These are phyloP conservation scores for Biston stratarius DNA, from an alignment of 2,888 invertebrate genomes.

Conservation along the genomic window DNA sequence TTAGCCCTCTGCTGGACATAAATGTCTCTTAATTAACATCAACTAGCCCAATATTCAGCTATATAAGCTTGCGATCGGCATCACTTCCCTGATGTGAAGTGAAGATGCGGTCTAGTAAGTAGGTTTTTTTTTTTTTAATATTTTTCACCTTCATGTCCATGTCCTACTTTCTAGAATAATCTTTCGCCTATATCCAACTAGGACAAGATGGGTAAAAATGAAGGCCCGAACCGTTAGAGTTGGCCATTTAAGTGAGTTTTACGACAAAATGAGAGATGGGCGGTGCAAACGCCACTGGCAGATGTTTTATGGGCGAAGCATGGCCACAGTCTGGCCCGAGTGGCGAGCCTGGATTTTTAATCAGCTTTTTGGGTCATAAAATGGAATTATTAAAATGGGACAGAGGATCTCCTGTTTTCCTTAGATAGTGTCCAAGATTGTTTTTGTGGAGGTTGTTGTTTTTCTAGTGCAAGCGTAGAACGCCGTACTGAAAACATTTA, in stretches of 20 bases:
- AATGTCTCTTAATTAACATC: too few species aligned
- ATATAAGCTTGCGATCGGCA: too few species aligned
- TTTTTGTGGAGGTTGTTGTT: not conserved
- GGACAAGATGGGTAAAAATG: constrained; percentile 57
- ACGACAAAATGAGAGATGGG: constrained; percentile 70
- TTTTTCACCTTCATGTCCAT: too few species aligned
- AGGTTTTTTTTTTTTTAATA: too few species aligned
- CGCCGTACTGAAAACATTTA: too few species aligned
- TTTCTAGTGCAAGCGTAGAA: not conserved
- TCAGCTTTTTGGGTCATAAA: constrained; percentile 49
- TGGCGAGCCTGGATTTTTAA: constrained; percentile 45
- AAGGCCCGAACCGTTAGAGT: constrained; percentile 46
- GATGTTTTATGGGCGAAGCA: constrained; percentile 65
- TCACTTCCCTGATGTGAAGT: too few species aligned
- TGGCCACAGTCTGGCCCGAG: constrained; percentile 34
- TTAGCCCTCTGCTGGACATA: too few species aligned
- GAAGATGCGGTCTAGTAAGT: too few species aligned
- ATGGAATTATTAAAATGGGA: constrained; percentile 42
- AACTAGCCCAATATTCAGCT: too few species aligned
- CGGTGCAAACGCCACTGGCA: constrained; percentile 63
- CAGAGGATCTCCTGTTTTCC: constrained; percentile 28
- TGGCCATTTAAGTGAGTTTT: constrained; percentile 59
- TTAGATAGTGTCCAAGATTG: constrained; percentile 4
- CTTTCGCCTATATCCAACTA: constrained; percentile 26
- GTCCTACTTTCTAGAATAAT: constrained; percentile 17